A percentile compares a stretch with the other conserved stretches of the same genome.
Evolutionary conservation across 2,797 vertebrate genomes (phyloP).

Genomic region (Philypnodon macrostomus): DNA sequence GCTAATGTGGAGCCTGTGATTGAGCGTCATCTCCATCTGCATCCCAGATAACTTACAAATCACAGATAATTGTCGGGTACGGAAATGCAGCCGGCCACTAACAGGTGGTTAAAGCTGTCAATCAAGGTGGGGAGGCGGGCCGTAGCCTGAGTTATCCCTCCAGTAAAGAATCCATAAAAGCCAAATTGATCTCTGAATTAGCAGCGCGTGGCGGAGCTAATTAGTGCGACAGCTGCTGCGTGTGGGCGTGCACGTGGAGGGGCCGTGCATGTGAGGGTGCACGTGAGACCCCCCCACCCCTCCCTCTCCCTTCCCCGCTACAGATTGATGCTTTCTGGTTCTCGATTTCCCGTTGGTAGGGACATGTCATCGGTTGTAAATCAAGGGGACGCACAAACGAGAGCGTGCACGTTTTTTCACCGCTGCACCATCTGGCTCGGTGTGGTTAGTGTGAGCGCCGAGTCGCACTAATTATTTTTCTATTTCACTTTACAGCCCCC

Average conservation of each 20-base stretch:
- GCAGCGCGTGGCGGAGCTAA: slow-evolving; percentile 67
- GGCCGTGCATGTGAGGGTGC: slow-evolving; percentile 7
- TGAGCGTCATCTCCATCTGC: slow-evolving; percentile 3
- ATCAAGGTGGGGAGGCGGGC: slow-evolving; percentile 50
- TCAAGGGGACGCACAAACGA: slow-evolving; percentile 30
- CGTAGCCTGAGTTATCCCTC: slow-evolving; percentile 63
- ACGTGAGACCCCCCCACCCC: neutral
- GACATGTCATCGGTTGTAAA: slow-evolving; percentile 61
- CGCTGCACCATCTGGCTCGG: slow-evolving; percentile 51
- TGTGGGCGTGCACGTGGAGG: slow-evolving; percentile 22
- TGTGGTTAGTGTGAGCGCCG: slow-evolving; percentile 33
- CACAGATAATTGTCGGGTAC: slow-evolving; percentile 28
- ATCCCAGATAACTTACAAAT: slow-evolving; percentile 31
- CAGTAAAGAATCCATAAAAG: slow-evolving; percentile 76
- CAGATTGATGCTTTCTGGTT: slow-evolving; percentile 55
- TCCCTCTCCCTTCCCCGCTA: neutral
- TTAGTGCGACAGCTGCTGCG: slow-evolving; percentile 62
- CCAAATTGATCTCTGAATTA: slow-evolving; percentile 76
- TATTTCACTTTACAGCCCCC: slow-evolving; percentile 39
- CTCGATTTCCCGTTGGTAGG: slow-evolving; percentile 64
- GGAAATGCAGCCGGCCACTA: slow-evolving; percentile 44
- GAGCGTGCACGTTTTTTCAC: slow-evolving; percentile 8
- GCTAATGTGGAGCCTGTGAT: slow-evolving; percentile 22
- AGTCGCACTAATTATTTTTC: slow-evolving; percentile 54
- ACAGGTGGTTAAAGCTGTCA: slow-evolving; percentile 66